Evolutionary conservation across 2,113 vertebrate genomes (phyloP), one percentile per base, ranked within the genome.

Genomic region (Phocoena phocoena): DNA sequence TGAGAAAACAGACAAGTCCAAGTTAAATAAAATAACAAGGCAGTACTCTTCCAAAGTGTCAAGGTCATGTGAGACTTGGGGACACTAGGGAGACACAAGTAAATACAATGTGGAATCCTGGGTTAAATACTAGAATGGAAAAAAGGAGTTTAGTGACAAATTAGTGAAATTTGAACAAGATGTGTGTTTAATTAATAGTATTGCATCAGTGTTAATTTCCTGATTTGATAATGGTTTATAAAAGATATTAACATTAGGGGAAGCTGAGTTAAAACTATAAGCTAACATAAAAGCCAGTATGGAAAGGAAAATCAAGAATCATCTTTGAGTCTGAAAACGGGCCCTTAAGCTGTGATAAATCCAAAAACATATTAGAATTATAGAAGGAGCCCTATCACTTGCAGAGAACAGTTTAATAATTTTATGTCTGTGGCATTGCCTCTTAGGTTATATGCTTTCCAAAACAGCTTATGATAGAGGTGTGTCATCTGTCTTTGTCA

Each of bases 281-380:
- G 28, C 47, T 62, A 96, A 95, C 41, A 95, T 93, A 94, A 97
- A 97, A 97, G 33, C 20, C 68, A 96, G 71, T 70, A 77, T 71
- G 14, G 38, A 92, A 36, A 80, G 2, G 11, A 73, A 96, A 93
- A 88, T 79, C 73, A 90, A 96, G 28, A 94, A 58, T 0, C 11
- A 86, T 38, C 18, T 63, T 92, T 87, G 36, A 86, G 36, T 94
- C 4, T 93, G 71, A 96, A 95, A 91, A 82, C 80, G 23, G 63
- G 17, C 41, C 67, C 62, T 94, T 18, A 21, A 65, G 36, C 79
- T 86, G 53, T 55, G 44, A 93, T 95, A 94, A 96, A 93, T 97
- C 82, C 28, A 92, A 94, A 88, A 89, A 82, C 44, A 26, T 25
- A 26, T 82, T 91, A 82, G 41, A 97, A 94, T 88, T 85, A 91